Evolutionary conservation across 2,113 vertebrate genomes (phyloP).

Genomic region (Picathartes gymnocephalus): DNA sequence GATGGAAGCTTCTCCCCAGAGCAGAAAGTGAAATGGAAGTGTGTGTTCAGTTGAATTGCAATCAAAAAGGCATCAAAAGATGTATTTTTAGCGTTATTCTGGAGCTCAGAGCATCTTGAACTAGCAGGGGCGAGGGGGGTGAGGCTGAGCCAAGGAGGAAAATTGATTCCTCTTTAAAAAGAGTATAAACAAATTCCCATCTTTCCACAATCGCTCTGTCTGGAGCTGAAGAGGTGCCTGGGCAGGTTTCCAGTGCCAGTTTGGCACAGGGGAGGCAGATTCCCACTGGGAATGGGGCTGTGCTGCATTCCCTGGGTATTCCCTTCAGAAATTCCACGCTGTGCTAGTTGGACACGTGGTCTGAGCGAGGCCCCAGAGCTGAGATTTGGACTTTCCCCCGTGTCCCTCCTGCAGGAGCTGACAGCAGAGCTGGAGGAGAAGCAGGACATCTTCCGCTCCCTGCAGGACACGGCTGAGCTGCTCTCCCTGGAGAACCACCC

Average conservation of each 20-base stretch:
- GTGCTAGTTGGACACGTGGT: accelerated
- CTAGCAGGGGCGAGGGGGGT: accelerated
- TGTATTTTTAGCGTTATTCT: background rate
- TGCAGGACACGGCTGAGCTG: constrained; percentile 87
- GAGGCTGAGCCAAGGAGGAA: background rate
- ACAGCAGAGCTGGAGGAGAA: constrained; percentile 88
- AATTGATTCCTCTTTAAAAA: background rate
- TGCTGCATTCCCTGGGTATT: background rate
- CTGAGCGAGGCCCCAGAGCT: accelerated
- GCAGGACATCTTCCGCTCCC: constrained; percentile 84
- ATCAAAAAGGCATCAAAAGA: background rate
- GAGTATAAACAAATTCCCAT: background rate
- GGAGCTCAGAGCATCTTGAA: background rate
- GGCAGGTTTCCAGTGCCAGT: background rate
- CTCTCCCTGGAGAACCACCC: constrained; percentile 94
- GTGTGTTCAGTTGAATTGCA: background rate
- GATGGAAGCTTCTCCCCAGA: background rate
- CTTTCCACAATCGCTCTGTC: background rate
- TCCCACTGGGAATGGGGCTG: background rate
- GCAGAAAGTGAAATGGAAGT: background rate
- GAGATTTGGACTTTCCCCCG: background rate
- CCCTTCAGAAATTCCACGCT: accelerated
- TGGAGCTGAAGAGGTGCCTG: background rate
- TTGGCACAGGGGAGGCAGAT: background rate
- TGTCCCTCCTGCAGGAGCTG: constrained; percentile 78